Conservation (phyloP, 2,113 vertebrate genomes). For the Hypocryptadius cinnamomeus region DNA sequence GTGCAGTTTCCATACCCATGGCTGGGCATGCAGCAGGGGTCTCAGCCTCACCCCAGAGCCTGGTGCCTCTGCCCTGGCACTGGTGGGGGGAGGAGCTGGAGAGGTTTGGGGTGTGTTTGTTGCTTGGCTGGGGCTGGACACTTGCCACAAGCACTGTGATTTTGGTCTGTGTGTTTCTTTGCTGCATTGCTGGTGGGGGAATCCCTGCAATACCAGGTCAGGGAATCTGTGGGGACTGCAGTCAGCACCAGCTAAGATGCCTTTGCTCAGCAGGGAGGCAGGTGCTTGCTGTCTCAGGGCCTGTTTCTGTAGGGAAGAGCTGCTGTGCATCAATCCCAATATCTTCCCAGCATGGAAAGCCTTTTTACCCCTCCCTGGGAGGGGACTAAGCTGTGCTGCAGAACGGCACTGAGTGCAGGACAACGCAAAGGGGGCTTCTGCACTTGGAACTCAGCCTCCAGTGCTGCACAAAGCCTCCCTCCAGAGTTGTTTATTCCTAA, state of each 20-base stretch:
- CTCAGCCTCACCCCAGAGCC: background rate
- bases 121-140: background rate
- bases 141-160: background rate
- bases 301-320: background rate
- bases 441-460: background rate
- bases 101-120: background rate
- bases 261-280: background rate
- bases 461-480: background rate
- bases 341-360: background rate
- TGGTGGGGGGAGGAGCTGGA: background rate
- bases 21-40: background rate
- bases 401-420: accelerated
- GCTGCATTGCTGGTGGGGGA: background rate
- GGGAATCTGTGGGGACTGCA: background rate
- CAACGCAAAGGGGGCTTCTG: background rate
- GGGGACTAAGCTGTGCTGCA: background rate
- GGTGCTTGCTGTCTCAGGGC: background rate
- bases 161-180: background rate
- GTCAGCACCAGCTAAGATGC: background rate
- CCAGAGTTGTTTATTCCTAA: background rate
- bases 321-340: accelerated
- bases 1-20: background rate
- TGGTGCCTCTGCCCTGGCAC: background rate
- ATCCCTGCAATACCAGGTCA: background rate
- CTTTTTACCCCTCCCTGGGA: background rate